Conservation (phyloP, 2,888 invertebrate species). For the Melolontha melolontha region DNA sequence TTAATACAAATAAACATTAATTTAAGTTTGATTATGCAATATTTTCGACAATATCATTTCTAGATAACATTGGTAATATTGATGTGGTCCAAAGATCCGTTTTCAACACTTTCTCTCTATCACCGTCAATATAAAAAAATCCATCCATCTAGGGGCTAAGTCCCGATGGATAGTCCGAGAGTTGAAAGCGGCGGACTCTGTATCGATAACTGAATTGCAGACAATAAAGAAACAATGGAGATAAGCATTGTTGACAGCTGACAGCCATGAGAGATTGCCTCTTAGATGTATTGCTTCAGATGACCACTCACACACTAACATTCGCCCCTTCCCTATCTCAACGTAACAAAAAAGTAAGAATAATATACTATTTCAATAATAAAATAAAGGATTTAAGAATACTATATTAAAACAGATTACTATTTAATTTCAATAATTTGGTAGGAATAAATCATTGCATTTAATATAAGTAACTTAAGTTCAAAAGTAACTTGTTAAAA, state of each 20-base stretch:
- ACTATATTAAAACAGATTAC: too few relatives aligned
- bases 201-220: conserved; percentile 66
- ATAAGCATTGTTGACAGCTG: conserved; percentile 66
- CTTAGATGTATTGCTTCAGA: conserved; percentile 59
- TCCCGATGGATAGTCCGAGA: conserved; percentile 58
- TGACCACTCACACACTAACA: conserved; percentile 42
- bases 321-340: conserved; percentile 8
- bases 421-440: too few relatives aligned
- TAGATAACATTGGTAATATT: background rate
- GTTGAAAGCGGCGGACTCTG: conserved; percentile 55
- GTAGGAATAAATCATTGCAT: too few relatives aligned
- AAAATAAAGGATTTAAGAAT: too few relatives aligned
- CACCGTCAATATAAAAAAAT: conserved; percentile 58
- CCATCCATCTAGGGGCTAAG: conserved; percentile 63
- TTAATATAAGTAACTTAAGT: too few relatives aligned
- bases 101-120: conserved; percentile 28
- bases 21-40: too few relatives aligned
- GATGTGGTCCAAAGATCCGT: conserved; percentile 11
- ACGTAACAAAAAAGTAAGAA: conserved; percentile 18
- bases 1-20: too few relatives aligned
- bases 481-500: too few relatives aligned
- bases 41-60: too few relatives aligned
- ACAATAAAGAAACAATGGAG: conserved; percentile 67
- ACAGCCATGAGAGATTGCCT: conserved; percentile 66
- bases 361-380: background rate